Conservation (phyloP, 2,797 vertebrate species). For the Sebastes trivittatus region DNA sequence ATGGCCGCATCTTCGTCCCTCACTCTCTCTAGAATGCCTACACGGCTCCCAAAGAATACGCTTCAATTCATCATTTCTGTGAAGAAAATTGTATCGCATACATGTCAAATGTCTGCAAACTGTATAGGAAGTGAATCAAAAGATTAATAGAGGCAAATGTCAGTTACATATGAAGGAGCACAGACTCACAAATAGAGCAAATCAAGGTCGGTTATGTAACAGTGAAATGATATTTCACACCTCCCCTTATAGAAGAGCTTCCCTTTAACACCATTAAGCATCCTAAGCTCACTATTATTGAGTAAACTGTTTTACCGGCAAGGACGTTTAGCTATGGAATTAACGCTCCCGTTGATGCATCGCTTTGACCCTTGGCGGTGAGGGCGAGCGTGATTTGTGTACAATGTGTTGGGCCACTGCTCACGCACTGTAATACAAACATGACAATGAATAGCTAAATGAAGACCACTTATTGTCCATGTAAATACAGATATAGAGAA, state of each 20-base stretch:
- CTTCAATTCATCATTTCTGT: background rate
- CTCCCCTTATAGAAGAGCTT: background rate
- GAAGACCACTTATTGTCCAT: constrained; percentile 1
- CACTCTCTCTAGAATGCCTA: background rate
- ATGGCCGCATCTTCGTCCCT: background rate
- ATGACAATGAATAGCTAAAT: constrained; percentile 13
- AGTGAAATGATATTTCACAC: background rate
- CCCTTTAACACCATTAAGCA: background rate
- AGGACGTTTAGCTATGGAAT: background rate
- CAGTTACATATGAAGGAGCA: background rate
- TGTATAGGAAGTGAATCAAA: background rate
- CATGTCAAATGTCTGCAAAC: background rate
- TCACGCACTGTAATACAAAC: constrained; percentile 1
- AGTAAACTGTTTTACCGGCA: background rate
- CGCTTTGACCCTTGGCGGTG: background rate
- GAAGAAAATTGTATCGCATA: background rate
- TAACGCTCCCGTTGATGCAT: constrained; percentile 2
- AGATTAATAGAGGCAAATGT: background rate
- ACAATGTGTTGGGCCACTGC: background rate
- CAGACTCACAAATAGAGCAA: background rate
- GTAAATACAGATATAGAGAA: constrained; percentile 26
- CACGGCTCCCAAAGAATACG: background rate
- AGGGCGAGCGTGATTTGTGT: background rate
- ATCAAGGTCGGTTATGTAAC: background rate
- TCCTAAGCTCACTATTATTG: background rate